Conservation (phyloP, 2,888 invertebrate genomes). For the Apodemia mormo region DNA sequence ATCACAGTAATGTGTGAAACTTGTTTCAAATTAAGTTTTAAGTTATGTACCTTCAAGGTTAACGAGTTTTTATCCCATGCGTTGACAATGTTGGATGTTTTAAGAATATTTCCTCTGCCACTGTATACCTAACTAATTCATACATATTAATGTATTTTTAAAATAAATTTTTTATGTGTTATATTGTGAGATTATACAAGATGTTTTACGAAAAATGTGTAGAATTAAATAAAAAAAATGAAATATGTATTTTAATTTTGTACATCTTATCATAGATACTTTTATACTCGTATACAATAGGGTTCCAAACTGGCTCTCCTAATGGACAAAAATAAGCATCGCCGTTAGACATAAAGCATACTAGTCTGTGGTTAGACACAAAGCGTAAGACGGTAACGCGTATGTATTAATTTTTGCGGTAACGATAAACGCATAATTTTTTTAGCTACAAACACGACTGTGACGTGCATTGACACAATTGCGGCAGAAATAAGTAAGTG, state of each 20-base stretch:
- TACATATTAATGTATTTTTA: conserved; percentile 13
- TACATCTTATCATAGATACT: not conserved
- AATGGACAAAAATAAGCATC: no score
- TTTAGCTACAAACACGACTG: no score
- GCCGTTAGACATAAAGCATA: no score
- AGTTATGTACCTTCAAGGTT: not conserved
- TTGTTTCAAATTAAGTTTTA: not conserved
- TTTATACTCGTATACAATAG: no score
- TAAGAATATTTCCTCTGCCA: conserved; percentile 3
- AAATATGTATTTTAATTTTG: conserved; percentile 1
- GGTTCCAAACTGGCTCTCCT: no score
- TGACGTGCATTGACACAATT: no score
- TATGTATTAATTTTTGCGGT: no score
- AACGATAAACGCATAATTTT: no score
- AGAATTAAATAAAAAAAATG: conserved; percentile 20
- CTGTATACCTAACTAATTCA: conserved; percentile 11
- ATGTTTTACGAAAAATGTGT: conserved; percentile 22
- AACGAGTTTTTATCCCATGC: not conserved
- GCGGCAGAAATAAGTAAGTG: no score
- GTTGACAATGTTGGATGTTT: not conserved
- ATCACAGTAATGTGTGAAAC: not conserved
- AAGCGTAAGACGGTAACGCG: no score
- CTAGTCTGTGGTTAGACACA: no score
- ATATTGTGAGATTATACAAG: conserved; percentile 24
- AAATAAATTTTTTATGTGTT: conserved; percentile 19